phyloP scores from a whole-genome alignment of 2,888 invertebrate species.

The Anticlea derivata region DNA sequence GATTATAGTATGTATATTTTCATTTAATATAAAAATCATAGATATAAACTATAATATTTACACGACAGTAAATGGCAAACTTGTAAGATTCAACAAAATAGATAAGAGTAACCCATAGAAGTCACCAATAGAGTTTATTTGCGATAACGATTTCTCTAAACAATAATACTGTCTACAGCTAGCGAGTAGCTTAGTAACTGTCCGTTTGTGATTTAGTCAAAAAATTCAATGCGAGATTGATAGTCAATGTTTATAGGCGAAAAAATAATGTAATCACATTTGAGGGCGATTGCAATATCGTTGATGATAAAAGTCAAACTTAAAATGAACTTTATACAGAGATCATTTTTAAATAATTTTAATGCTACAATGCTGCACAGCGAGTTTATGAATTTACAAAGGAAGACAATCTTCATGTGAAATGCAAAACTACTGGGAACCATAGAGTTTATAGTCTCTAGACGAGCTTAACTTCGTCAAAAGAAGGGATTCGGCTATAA shows the following conservation, averaged over 20 bases:
- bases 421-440: too few species aligned
- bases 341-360: too few species aligned
- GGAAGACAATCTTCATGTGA: too few species aligned
- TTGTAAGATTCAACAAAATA: conserved; percentile 60
- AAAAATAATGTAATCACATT: too few species aligned
- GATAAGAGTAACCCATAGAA: conserved; percentile 33
- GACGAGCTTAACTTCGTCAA: too few species aligned
- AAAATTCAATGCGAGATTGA: background rate
- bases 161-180: conserved; percentile 31
- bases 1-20: conserved; percentile 71
- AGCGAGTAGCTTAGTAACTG: conserved; percentile 3
- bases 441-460: too few species aligned
- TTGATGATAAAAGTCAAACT: too few species aligned
- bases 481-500: too few species aligned
- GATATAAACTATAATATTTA: conserved; percentile 78
- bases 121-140: conserved; percentile 21
- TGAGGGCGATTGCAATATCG: too few species aligned
- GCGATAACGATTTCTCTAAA: conserved; percentile 8
- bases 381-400: too few species aligned
- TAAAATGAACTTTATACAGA: too few species aligned
- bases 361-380: too few species aligned
- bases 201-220: conserved; percentile 2
- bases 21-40: conserved; percentile 81
- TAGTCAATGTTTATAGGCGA: background rate
- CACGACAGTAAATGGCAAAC: conserved; percentile 79